A percentile compares a stretch with the other conserved stretches of the same genome.
These are phyloP conservation scores for Gallinago paraguaiae DNA, from an alignment of 2,113 vertebrate genomes.

Conservation along the genomic window DNA sequence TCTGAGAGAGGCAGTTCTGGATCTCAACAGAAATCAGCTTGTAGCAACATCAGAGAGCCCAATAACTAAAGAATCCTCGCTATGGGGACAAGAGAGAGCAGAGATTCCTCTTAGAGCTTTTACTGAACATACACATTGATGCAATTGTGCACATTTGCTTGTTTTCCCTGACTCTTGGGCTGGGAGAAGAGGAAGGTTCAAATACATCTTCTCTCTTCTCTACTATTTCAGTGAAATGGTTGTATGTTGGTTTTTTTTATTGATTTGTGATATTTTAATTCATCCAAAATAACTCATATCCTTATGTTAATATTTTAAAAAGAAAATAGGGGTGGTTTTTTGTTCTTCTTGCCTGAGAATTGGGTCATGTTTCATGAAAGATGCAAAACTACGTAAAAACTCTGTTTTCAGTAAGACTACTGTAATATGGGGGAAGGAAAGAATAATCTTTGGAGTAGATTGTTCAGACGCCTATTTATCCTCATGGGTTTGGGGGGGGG, in stretches of 20 bases:
- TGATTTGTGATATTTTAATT: neutral
- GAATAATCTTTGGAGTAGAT: neutral
- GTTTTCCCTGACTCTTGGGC: neutral
- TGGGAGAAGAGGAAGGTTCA: neutral
- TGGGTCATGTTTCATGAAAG: neutral
- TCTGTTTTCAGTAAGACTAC: neutral
- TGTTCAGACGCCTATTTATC: neutral
- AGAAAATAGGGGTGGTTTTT: neutral
- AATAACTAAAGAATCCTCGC: neutral
- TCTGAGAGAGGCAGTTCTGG: neutral
- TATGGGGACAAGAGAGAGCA: neutral
- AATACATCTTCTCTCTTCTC: neutral
- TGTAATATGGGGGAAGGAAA: rapidly evolving
- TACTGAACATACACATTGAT: rapidly evolving
- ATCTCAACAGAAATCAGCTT: neutral
- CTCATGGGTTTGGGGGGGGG: neutral
- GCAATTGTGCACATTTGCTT: neutral
- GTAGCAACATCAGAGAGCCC: rapidly evolving
- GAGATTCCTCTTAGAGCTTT: neutral
- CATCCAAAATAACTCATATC: neutral
- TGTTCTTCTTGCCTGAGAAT: neutral
- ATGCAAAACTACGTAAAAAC: neutral
- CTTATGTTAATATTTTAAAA: neutral
- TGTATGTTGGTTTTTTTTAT: neutral
- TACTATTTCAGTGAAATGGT: neutral